phyloP scores from a whole-genome alignment of 2,888 invertebrate species.

The Lordiphosa fenestrarum region DNA sequence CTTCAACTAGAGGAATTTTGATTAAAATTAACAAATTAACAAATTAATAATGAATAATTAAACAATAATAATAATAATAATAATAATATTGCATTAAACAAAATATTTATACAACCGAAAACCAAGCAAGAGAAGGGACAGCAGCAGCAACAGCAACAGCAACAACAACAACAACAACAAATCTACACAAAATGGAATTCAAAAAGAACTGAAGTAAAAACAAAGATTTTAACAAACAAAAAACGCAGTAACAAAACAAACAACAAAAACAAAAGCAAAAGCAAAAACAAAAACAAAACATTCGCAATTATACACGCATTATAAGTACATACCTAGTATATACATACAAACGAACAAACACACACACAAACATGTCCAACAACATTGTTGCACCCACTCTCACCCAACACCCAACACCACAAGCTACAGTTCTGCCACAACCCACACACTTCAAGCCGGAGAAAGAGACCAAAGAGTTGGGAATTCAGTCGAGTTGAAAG shows the following conservation, averaged over 20 bases:
- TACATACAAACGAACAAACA: slow-evolving; percentile 20
- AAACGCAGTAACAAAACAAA: slow-evolving; percentile 60
- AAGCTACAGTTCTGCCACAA: slow-evolving; percentile 8
- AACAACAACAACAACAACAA: slow-evolving; percentile 39
- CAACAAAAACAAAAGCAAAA: slow-evolving; percentile 41
- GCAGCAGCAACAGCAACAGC: slow-evolving; percentile 34
- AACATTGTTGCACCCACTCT: slow-evolving; percentile 6
- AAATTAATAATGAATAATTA: slow-evolving; percentile 50
- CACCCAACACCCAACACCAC: neutral
- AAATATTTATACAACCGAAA: slow-evolving; percentile 32
- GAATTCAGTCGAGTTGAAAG: neutral
- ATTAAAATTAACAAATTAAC: slow-evolving; percentile 70
- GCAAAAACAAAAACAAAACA: slow-evolving; percentile 35
- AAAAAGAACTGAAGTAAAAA: slow-evolving; percentile 77
- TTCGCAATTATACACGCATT: slow-evolving; percentile 55
- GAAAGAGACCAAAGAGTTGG: slow-evolving; percentile 10
- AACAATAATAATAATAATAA: slow-evolving; percentile 47
- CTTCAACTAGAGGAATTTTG: slow-evolving; percentile 81
- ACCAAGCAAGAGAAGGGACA: slow-evolving; percentile 16
- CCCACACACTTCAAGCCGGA: slow-evolving; percentile 1
- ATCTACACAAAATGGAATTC: slow-evolving; percentile 65
- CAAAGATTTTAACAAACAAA: slow-evolving; percentile 69
- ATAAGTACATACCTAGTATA: slow-evolving; percentile 36
- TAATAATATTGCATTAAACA: slow-evolving; percentile 46
- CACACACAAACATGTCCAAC: slow-evolving; percentile 13